Conservation (phyloP, 2,113 vertebrate species). For the Pitta sordida region DNA sequence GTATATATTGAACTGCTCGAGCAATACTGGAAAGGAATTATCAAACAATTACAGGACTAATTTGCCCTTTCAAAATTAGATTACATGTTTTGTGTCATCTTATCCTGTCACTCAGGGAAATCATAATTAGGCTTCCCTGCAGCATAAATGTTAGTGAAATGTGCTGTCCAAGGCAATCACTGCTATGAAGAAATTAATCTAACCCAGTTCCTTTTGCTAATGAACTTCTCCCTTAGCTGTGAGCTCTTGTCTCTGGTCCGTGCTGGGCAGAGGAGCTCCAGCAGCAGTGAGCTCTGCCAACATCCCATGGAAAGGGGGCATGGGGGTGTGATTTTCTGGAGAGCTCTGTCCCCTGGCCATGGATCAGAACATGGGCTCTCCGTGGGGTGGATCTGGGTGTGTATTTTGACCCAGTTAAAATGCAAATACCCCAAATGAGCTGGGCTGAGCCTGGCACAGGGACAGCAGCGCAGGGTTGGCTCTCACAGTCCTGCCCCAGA, state of each 20-base stretch:
- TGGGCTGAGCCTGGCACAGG: background rate
- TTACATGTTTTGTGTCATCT: slow-evolving; percentile 53
- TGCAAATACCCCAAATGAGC: background rate
- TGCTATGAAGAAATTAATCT: slow-evolving; percentile 54
- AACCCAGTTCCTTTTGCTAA: slow-evolving; percentile 49
- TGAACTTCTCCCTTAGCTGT: slow-evolving; percentile 5
- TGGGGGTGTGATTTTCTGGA: rapidly evolving
- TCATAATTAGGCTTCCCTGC: slow-evolving; percentile 58
- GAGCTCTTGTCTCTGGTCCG: background rate
- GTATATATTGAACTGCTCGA: background rate
- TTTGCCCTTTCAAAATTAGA: slow-evolving; percentile 25
- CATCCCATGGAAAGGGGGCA: background rate
- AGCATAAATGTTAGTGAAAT: slow-evolving; percentile 64
- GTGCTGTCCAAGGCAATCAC: slow-evolving; percentile 68
- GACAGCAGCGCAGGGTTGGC: background rate
- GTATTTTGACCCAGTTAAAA: background rate
- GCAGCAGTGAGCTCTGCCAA: background rate
- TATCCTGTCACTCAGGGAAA: slow-evolving; percentile 47
- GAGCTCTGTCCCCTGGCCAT: background rate
- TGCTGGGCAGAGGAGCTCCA: background rate
- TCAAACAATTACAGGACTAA: slow-evolving; percentile 34
- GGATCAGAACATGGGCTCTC: background rate
- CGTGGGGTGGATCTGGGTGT: background rate
- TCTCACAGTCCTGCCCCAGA: rapidly evolving
- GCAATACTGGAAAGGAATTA: slow-evolving; percentile 36